Evolutionary conservation across 2,113 vertebrate genomes (phyloP), one percentile per base, ranked within the genome.

Genomic region (Oryzias woworae): DNA sequence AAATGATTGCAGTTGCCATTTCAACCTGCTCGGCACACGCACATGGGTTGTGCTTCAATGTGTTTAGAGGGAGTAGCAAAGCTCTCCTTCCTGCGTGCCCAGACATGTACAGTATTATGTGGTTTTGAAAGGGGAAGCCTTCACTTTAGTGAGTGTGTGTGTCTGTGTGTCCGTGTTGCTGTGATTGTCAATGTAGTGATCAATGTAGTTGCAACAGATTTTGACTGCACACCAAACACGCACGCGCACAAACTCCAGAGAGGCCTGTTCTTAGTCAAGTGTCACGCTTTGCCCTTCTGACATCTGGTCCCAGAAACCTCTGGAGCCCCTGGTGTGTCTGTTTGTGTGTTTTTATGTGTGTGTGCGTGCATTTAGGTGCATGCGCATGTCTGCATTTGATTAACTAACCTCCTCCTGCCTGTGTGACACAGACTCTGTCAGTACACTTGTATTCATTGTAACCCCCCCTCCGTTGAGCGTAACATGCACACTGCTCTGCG

Each of bases 51-150:
- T 52, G 24, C 71, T 74, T 88, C 73, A 81, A 81, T 83, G 71
- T 78, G 73, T 86, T 81, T 68, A 58, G 69, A 72, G 57, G 54
- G 66, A 74, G 76, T 67, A 76, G 77, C 69, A 78, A 65, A 73
- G 66, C 73, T 78, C 73, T 67, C 60, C 56, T 60, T 66, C 23
- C 53, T 80, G 68, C 82, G 45, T 85, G 87, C 76, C 80, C 78
- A 75, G 76, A 86, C 83, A 82, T 83, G 83, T 71, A n/a, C n/a
- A n/a, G n/a, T n/a, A 69, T 85, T 85, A 75, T 86, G 80, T 83
- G 81, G 81, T 77, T 89, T 87, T 86, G 62, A 83, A 81, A 87
- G 73, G 84, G 85, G 82, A 87, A 87, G 78, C 79, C 80, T 87
- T 83, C 81, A 85, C 83, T 84, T 84, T 81, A 57, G 54, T 47